Base-by-base conservation (phyloP, 2,113 vertebrate genomes). In the Sprattus sprattus region DNA sequence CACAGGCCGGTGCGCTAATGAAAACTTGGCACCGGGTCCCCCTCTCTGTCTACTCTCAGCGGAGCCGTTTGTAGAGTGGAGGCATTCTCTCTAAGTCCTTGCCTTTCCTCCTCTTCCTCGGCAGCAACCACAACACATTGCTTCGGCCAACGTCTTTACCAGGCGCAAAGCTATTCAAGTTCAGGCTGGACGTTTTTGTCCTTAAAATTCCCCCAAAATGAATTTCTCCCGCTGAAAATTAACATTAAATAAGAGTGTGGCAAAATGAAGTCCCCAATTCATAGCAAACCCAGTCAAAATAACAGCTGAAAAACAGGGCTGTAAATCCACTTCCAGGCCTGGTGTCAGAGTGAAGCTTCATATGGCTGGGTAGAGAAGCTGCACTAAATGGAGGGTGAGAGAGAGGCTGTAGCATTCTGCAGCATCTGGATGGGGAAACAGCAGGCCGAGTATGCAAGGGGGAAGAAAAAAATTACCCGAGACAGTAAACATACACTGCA, bases 41-140 rank as follows among this genome's bases (percentile, higher is more conserved):
- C 22, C 6, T 50, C 16, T 28, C 57, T 50, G 64, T 81, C 64
- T 75, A 50, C 32, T 86, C 87, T 90, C 82, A 10, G 57, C 81
- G 90, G 90, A 87, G 81, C 84, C 86, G 86, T 82, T 82, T 78
- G 71, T 78, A 39, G 10, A 78, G 84, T 81, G 83, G 86, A 87
- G 86, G 89, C 84, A 88, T 91, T 57, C 81, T 57, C 81, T 89
- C 54, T 78, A 85, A 89, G 86, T 86, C 75, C 82, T 32, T 87
- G 82, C 86, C 82, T 85, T 82, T 90, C 87, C 39, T 86, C 52
- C 15, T 44, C 84, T 85, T 57, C 50, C 88, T 83, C 83, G 75
- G 64, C 86, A 89, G 82, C 45, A 89, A 86, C 85, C 82, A 89
- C 84, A 92, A 89, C 85, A 90, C 83, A 83, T 45, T 89, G 89